These are phyloP conservation scores for Bagarius yarrelli DNA, from an alignment of 2,113 vertebrate species.

Conservation along the genomic window DNA sequence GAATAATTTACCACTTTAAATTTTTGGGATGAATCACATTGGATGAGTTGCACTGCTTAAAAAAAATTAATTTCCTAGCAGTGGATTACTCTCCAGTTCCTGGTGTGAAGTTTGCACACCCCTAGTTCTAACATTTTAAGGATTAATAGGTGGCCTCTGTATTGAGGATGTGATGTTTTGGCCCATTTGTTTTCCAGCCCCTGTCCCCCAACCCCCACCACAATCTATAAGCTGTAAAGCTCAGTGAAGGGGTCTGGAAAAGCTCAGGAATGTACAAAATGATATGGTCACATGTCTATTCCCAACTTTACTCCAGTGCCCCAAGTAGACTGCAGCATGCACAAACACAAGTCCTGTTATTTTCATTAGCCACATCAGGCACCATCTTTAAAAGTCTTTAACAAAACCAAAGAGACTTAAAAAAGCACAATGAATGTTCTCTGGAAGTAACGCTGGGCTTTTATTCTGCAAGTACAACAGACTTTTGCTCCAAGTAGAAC, in stretches of 20 bases:
- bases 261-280: constrained; percentile 16
- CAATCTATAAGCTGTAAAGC: neutral
- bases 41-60: neutral
- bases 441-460: constrained; percentile 17
- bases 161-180: neutral
- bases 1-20: neutral
- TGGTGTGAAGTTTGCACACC: neutral
- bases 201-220: neutral
- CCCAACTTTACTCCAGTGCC: constrained; percentile 7
- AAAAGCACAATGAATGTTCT: constrained; percentile 4
- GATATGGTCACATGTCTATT: constrained; percentile 1
- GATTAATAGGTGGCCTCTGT: constrained; percentile 16
- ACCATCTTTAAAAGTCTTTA: constrained; percentile 31
- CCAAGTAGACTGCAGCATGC: constrained; percentile 15
- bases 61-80: neutral
- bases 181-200: neutral
- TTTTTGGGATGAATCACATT: neutral
- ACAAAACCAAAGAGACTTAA: constrained; percentile 1
- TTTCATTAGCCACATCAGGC: constrained; percentile 31
- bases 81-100: neutral
- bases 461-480: neutral
- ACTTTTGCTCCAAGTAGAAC: neutral
- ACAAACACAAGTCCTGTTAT: constrained; percentile 34
- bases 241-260: constrained; percentile 15
- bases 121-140: neutral